Percentiles rank a stretch among this genome's conserved stretches.
Evolutionary conservation across 2,113 vertebrate species (phyloP).

Genomic region (Aegypius monachus): DNA sequence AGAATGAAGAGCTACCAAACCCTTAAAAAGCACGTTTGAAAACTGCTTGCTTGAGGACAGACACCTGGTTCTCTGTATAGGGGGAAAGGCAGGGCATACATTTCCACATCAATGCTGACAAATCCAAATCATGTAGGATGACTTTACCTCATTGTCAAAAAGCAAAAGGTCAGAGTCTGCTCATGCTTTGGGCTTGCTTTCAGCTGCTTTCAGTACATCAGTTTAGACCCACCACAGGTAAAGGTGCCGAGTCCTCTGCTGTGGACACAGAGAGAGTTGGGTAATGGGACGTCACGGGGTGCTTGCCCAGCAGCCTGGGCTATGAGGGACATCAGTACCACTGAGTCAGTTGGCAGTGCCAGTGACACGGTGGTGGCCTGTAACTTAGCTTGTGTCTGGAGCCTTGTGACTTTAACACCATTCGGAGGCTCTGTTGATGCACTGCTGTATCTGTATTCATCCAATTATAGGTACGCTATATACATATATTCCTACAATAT

Average conservation of each 20-base stretch:
- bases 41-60: neutral
- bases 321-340: neutral
- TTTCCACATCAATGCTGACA: constrained; percentile 40
- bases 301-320: neutral
- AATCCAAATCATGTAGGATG: constrained; percentile 29
- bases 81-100: constrained; percentile 12
- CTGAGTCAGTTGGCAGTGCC: neutral
- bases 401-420: neutral
- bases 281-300: rapidly evolving
- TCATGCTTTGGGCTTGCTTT: constrained; percentile 40
- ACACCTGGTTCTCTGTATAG: constrained; percentile 16
- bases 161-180: neutral
- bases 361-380: neutral
- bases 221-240: neutral
- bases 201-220: constrained; percentile 18
- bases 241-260: neutral
- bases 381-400: neutral
- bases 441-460: neutral
- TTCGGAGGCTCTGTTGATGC: neutral
- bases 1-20: constrained; percentile 91
- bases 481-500: neutral
- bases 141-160: constrained; percentile 51
- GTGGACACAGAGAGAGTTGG: neutral
- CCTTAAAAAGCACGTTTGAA: constrained; percentile 75
- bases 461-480: neutral